Conservation (phyloP, 2,888 invertebrate species). For the Calliopum simillimum region DNA sequence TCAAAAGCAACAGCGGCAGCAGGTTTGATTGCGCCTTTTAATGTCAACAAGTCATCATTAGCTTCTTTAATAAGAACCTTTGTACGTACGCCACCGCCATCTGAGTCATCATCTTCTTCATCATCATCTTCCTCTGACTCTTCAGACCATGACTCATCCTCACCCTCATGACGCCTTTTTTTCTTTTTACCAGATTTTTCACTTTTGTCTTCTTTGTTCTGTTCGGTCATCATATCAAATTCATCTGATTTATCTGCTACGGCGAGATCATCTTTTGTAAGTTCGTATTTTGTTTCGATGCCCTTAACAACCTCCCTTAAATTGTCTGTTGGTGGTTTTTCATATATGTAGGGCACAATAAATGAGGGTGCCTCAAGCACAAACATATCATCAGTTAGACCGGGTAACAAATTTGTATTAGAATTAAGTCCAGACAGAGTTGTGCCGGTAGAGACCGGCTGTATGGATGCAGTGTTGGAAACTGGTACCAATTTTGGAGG, state of each 20-base stretch:
- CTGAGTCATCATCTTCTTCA: constrained; percentile 67
- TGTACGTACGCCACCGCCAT: constrained; percentile 69
- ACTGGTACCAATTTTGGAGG: constrained; percentile 60
- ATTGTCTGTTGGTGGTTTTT: constrained; percentile 85
- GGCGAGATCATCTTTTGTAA: constrained; percentile 69
- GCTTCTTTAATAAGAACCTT: constrained; percentile 71
- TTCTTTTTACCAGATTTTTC: constrained; percentile 58
- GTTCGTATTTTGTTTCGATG: constrained; percentile 72
- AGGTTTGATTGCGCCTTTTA: constrained; percentile 68
- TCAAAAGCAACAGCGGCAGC: constrained; percentile 60
- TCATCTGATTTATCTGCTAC: constrained; percentile 71
- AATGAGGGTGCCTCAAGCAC: constrained; percentile 93
- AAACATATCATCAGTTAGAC: constrained; percentile 91
- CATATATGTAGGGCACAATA: constrained; percentile 93
- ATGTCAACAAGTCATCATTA: constrained; percentile 69
- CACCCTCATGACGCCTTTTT: constrained; percentile 60
- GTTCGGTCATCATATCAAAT: constrained; percentile 69
- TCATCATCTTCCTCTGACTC: constrained; percentile 70
- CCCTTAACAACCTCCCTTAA: constrained; percentile 79
- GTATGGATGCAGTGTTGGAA: constrained; percentile 51
- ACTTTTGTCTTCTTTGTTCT: constrained; percentile 62
- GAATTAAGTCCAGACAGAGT: constrained; percentile 56
- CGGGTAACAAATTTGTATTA: constrained; percentile 78
- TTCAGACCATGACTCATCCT: constrained; percentile 73
- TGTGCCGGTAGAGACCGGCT: constrained; percentile 9